Evolutionary conservation across 2,113 vertebrate genomes (phyloP), one percentile per base, ranked within the genome.

Genomic region (Neodon shergylaensis): DNA sequence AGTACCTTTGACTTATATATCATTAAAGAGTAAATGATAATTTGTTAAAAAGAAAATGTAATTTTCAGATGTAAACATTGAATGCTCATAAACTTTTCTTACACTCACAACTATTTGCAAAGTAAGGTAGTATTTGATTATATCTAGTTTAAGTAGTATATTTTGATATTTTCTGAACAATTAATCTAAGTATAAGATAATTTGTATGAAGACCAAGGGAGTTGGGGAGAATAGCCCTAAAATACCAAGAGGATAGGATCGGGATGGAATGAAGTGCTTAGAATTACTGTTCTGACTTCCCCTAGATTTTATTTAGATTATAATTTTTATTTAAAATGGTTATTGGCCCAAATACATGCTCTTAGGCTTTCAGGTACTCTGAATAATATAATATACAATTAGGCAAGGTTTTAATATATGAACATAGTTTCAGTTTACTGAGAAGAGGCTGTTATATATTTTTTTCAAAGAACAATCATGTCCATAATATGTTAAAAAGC

Each of bases 251-350:
- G 9, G 24, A 19, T 87, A 31, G 89, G 58, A 76, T 87, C 42
- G 84, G 58, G 90, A 49, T 96, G 49, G 42, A 28, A 63, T 36
- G 47, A 1, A 83, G 31, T 74, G 83, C 81, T 63, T 79, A 76
- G 8, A 73, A 88, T 44, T 88, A 26, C 63, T 95, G 7, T 93
- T 82, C 10, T 79, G 44, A 95, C 44, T 90, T 84, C 3, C 73
- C n/a, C 44, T 87, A 47, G 47, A 39, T 79, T 96, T 28, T 95
- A 42, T 54, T 96, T 90, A 73, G 54, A 13, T 44, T 95, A 8
- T 77, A 78, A 65, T 78, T 91, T 93, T 88, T 90, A 61, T 77
- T 97, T 93, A 87, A 76, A 90, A 95, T 96, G 49, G 84, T 87
- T 91, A 72, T 92, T 96, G 74, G 21, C 52, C 39, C 88, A 89